Conservation (phyloP, 2,113 vertebrate genomes). For the Passer domesticus region DNA sequence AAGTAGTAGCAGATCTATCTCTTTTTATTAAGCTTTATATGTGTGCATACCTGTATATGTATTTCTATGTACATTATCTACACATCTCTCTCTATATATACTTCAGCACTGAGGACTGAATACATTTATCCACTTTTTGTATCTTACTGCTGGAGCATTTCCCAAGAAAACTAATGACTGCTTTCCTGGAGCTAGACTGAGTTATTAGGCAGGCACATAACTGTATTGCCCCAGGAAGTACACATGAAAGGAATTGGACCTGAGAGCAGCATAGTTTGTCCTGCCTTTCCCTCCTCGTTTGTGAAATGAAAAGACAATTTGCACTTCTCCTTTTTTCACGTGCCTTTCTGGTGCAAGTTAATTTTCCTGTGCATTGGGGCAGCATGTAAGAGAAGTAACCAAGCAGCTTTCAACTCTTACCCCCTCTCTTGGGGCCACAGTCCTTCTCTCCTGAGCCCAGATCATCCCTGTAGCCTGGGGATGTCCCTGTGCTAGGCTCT, state of each 20-base stretch:
- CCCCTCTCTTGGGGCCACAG: background rate
- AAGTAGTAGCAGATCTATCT: background rate
- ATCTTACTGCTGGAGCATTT: slow-evolving; percentile 21
- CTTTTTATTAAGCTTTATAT: slow-evolving; percentile 9
- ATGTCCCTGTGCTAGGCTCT: background rate
- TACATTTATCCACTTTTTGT: slow-evolving; percentile 18
- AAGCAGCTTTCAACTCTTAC: background rate
- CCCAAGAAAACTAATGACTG: slow-evolving; percentile 39
- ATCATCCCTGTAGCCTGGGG: background rate
- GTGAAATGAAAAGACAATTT: background rate
- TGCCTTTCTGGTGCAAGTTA: background rate
- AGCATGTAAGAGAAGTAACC: background rate
- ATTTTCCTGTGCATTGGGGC: background rate
- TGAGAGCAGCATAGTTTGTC: background rate
- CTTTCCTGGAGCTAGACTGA: background rate
- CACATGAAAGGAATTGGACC: background rate
- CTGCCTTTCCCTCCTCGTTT: background rate
- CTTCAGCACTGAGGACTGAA: slow-evolving; percentile 7
- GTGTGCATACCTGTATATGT: background rate
- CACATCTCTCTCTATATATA: background rate
- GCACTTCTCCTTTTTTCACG: background rate
- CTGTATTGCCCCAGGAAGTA: background rate
- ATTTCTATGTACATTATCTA: background rate
- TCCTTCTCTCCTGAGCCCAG: background rate
- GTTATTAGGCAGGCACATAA: background rate